Percentiles rank a stretch among this genome's conserved stretches.
Conservation (phyloP, 2,113 vertebrate genomes). For the Zosterops japonicus region DNA sequence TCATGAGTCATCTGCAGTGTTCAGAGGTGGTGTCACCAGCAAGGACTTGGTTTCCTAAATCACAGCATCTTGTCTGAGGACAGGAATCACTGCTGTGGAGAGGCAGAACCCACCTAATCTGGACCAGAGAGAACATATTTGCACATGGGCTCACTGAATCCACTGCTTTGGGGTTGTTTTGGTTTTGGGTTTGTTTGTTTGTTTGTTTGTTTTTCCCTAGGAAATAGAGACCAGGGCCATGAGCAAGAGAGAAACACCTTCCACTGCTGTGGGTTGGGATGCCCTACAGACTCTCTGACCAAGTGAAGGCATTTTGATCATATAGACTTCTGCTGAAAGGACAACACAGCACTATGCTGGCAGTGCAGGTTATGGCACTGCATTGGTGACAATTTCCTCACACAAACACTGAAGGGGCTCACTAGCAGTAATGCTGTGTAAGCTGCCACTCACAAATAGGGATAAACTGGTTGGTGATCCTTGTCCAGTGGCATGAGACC, state of each 20-base stretch:
- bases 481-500: background rate
- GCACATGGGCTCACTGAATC: background rate
- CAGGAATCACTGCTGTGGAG: background rate
- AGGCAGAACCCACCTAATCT: background rate
- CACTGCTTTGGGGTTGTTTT: background rate
- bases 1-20: background rate
- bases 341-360: background rate
- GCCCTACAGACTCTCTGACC: background rate
- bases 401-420: background rate
- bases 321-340: background rate
- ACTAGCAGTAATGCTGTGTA: background rate
- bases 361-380: background rate
- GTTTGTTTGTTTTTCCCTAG: accelerated
- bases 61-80: background rate
- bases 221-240: background rate
- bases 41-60: background rate
- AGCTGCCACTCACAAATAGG: background rate
- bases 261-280: background rate
- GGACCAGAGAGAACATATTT: background rate
- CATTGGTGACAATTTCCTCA: background rate
- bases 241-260: background rate
- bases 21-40: background rate
- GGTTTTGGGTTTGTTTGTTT: no score
- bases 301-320: background rate
- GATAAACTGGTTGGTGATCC: background rate